Base-by-base conservation (phyloP, 2,113 vertebrate species). In the Halichoeres trimaculatus region DNA sequence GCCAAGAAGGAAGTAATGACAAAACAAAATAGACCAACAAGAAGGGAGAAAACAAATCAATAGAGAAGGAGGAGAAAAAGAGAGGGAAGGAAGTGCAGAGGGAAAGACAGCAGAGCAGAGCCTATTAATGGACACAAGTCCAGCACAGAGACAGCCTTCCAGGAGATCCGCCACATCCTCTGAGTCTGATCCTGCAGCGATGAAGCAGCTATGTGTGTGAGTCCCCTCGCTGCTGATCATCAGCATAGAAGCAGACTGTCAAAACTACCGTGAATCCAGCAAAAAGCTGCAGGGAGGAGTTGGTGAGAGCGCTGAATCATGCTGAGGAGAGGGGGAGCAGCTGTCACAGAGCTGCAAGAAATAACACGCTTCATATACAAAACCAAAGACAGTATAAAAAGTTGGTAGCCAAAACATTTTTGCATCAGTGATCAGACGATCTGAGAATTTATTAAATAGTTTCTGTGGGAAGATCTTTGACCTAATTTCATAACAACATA, bases 331-430 rank as follows among this genome's bases (percentile, higher is more conserved):
- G 3, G 45, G 47, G 2, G 45, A 80, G 40, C 41, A 56, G 24
- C 17, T 64, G 59, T 72, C 78, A 48, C 79, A 75, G 8, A 68
- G 34, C 41, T 94, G 90, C 43, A 45, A 20, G 19, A 45, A 17
- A 19, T 54, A 23, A 40, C 10, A 2, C 12, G 20, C n/a, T 19
- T 12, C 3, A 30, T 30, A 6, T 30, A 30, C 3, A 30, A 30
- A 30, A 30, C 3, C 30, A 30, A 30, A 30, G 6, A 6, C 30
- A 3, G 3, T 4, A 30, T 30, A 30, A 30, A 30, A 30, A 30
- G 6, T 30, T 30, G 30, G 30, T 30, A 30, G 30, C 30, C 30
- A 30, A 30, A 30, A 30, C 30, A 30, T 30, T 30, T 6, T 30
- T 3, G 30, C 6, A 30, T 30, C 30, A 30, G 30, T 3, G 30